phyloP scores from a whole-genome alignment of 2,113 vertebrate species.

The Tinamus guttatus region DNA sequence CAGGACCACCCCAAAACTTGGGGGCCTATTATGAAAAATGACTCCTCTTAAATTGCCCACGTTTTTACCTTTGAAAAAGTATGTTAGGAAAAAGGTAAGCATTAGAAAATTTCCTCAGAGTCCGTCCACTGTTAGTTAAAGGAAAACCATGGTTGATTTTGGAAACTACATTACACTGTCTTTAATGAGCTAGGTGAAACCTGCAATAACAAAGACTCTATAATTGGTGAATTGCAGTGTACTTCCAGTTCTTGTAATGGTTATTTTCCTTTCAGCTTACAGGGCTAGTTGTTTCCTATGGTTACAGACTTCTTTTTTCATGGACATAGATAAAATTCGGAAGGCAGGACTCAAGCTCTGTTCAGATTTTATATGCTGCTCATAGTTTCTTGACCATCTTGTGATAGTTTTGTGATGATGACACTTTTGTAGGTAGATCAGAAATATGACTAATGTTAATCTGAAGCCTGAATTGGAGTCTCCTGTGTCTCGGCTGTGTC shows the following conservation, averaged over 20 bases:
- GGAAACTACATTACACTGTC: background rate
- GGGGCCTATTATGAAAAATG: background rate
- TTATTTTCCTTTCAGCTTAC: background rate
- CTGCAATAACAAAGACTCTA: background rate
- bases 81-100: too few species aligned
- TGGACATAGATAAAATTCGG: background rate
- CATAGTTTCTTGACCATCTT: background rate
- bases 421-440: too few species aligned
- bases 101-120: too few species aligned
- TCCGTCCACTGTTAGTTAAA: fast-evolving
- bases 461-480: background rate
- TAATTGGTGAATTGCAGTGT: background rate
- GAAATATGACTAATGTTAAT: background rate
- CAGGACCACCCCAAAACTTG: background rate
- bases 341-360: background rate
- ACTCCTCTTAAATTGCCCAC: background rate
- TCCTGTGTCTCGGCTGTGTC: background rate
- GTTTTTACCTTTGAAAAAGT: background rate
- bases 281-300: fast-evolving
- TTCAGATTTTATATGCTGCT: background rate
- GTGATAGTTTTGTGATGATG: background rate
- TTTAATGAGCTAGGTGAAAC: background rate
- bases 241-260: background rate
- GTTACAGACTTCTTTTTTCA: background rate
- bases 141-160: background rate